Conservation (phyloP, 2,888 invertebrate genomes). For the Frankliniella intonsa region DNA sequence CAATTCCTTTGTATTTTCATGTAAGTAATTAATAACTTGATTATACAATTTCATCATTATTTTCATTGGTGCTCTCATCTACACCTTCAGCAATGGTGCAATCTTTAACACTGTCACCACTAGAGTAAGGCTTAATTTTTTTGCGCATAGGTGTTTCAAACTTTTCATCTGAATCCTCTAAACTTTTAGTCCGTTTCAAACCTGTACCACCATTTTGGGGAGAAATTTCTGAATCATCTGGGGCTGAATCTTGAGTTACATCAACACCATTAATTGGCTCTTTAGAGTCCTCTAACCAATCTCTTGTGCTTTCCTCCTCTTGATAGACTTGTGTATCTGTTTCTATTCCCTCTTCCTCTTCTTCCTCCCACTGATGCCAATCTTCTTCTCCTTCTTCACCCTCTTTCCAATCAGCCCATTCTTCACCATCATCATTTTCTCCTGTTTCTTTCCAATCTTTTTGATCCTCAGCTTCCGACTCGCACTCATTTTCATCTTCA, state of each 20-base stretch:
- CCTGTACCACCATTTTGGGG: constrained; percentile 41
- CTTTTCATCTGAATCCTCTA: background rate
- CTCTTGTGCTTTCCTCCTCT: constrained; percentile 31
- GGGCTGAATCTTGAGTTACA: constrained; percentile 32
- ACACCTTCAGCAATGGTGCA: background rate
- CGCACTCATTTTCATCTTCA: constrained; percentile 13
- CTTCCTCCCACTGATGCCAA: constrained; percentile 39
- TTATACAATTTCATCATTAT: background rate
- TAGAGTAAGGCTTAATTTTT: background rate
- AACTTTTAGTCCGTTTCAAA: constrained; percentile 39
- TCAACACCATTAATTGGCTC: background rate
- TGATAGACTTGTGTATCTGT: constrained; percentile 19
- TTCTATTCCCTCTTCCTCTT: constrained; percentile 41
- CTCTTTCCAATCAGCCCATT: constrained; percentile 18
- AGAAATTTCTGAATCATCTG: constrained; percentile 36
- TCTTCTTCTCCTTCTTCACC: constrained; percentile 45
- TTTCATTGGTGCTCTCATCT: background rate
- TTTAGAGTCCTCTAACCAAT: background rate
- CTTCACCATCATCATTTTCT: background rate
- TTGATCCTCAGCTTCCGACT: constrained; percentile 27
- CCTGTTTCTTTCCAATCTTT: constrained; percentile 25
- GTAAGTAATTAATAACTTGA: background rate
- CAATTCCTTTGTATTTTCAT: background rate
- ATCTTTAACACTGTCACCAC: background rate
- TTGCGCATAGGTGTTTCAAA: constrained; percentile 9